Evolutionary conservation across 2,797 vertebrate species (phyloP), one percentile per base, ranked within the genome.

Genomic region (Vipera latastei): DNA sequence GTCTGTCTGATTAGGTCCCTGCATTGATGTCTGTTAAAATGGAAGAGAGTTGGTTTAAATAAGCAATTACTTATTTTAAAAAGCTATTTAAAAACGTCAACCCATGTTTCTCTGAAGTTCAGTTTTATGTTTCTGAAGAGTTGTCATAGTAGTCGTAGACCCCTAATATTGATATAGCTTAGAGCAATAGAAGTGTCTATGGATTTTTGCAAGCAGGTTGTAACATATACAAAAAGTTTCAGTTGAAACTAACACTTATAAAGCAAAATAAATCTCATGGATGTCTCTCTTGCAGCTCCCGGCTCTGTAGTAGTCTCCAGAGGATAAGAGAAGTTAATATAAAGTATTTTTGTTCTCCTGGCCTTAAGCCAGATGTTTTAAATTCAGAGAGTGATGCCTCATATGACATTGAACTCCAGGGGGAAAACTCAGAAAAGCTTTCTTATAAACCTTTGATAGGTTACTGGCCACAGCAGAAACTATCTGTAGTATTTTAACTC

Each of bases 281-380:
- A 96, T 96, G 94, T 95, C 95, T 96, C 94, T 96, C 94, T 94
- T 93, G 57, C 93, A 94, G 94, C 93, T 95, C 89, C 90, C 93
- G 89, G 73, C 78, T 96, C 94, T 96, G 90, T 92, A 94, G 89
- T 94, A 93, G 90, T 96, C 96, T 95, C 96, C 78, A 94, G 96
- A 95, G 97, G 93, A 94, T 96, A 94, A 94, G 95, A 90, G 94
- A 96, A 96, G 96, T 96, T 96, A 96, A 96, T 97, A 96, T 97
- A 94, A 97, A 97, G 93, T 97, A 96, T 96, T 97, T 97, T 96
- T 96, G 93, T 96, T 96, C 94, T 95, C 94, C 94, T 97, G 97
- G 95, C 96, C 91, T 83, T 93, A 91, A 93, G 96, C 97, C 97
- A 97, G 95, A 96, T 97, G 95, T 93, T 93, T 96, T 97, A 95